These are phyloP conservation scores for Oreortyx pictus DNA, from an alignment of 2,797 vertebrate genomes.

Conservation along the genomic window DNA sequence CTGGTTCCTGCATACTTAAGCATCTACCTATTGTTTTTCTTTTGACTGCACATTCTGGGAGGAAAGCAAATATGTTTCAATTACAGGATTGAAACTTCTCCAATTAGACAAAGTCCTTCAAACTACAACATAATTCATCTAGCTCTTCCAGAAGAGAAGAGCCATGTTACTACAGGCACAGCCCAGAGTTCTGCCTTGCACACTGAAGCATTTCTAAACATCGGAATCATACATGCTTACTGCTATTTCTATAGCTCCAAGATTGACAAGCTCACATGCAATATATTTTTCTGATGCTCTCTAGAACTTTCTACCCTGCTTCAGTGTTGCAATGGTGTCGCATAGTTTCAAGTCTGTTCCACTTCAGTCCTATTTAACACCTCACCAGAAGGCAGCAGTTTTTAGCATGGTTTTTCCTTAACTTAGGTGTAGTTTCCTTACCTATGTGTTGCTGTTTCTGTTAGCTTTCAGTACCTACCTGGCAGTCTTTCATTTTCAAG, in stretches of 20 bases:
- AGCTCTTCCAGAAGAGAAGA: conserved; percentile 22
- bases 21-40: conserved; percentile 14
- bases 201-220: conserved; percentile 8
- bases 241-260: conserved; percentile 1
- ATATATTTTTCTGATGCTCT: not conserved
- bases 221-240: conserved; percentile 15
- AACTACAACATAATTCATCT: conserved; percentile 32
- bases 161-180: conserved; percentile 9
- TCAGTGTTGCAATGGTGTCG: not conserved
- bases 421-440: rapidly evolving
- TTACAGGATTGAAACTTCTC: conserved; percentile 39
- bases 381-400: not conserved
- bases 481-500: not conserved
- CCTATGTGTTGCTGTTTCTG: rapidly evolving
- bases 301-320: conserved; percentile 9
- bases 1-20: not conserved
- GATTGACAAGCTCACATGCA: not conserved
- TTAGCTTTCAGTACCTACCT: not conserved
- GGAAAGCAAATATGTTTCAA: conserved; percentile 28
- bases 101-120: conserved; percentile 35
- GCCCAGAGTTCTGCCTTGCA: not conserved
- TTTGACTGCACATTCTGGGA: not conserved
- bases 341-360: not conserved
- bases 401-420: not conserved
- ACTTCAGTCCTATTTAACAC: not conserved